Conservation (phyloP, 1,140 invertebrate species). For the Calephelis nemesis region DNA sequence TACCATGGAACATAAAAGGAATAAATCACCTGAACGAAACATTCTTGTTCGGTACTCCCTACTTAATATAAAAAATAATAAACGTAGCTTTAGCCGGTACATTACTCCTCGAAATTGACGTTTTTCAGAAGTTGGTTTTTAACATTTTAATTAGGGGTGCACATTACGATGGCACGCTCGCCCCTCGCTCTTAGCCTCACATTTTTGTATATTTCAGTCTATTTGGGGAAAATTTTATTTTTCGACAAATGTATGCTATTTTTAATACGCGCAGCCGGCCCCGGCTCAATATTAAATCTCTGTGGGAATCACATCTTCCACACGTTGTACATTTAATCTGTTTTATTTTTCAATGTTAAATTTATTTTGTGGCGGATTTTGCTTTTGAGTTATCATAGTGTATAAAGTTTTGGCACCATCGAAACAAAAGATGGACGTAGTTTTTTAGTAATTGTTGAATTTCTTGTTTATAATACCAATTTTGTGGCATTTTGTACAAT, state of each 20-base stretch:
- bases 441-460: no score
- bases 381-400: no score
- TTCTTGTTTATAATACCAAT: no score
- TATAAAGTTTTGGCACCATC: no score
- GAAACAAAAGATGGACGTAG: no score
- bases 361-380: no score
- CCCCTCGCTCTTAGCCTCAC: conserved; percentile 70
- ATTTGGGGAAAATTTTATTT: conserved; percentile 78
- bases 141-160: conserved; percentile 77
- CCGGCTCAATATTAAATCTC: conserved; percentile 69
- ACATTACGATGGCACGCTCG: conserved; percentile 73
- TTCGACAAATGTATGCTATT: conserved; percentile 77
- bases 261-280: conserved; percentile 74
- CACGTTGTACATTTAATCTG: conserved; percentile 45
- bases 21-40: conserved; percentile 21
- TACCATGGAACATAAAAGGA: not conserved
- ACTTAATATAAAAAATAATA: conserved; percentile 65
- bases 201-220: conserved; percentile 79
- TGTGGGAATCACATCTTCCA: conserved; percentile 70
- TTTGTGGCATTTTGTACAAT: no score
- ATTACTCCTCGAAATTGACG: conserved; percentile 76
- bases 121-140: conserved; percentile 59
- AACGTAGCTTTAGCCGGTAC: conserved; percentile 70
- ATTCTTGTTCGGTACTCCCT: conserved; percentile 31
- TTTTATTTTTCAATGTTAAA: conserved; percentile 26